A percentile compares a stretch with the other conserved stretches of the same genome.
Conservation (phyloP, 2,113 vertebrate genomes). For the Psammodynastes pulverulentus region DNA sequence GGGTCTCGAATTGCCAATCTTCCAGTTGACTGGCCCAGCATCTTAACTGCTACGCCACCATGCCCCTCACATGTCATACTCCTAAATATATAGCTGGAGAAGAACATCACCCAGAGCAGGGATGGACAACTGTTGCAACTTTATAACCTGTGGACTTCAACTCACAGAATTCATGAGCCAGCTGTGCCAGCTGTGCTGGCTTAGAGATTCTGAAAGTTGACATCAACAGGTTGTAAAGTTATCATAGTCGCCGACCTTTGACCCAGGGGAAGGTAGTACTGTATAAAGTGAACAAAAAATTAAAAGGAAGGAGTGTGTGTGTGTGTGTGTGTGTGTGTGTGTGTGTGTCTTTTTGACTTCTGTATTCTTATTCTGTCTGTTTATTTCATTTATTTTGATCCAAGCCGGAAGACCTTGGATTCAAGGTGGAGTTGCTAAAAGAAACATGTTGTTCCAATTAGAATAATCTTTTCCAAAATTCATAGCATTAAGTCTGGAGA, state of each 20-base stretch:
- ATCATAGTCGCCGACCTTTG: not conserved
- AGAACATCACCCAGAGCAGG: not conserved
- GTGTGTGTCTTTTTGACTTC: not conserved
- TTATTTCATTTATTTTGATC: not conserved
- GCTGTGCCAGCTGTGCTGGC: not conserved
- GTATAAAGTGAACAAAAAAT: not conserved
- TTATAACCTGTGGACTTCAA: not conserved
- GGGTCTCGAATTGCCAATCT: not conserved
- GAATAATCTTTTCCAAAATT: not conserved
- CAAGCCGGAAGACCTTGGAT: not conserved
- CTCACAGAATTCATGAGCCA: not conserved
- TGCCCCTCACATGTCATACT: not conserved
- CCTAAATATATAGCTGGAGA: not conserved
- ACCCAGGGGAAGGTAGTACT: not conserved
- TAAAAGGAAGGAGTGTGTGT: not conserved
- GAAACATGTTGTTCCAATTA: not conserved
- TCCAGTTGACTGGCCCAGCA: not conserved
- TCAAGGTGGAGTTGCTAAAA: not conserved
- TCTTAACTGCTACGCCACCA: not conserved
- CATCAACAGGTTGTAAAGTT: not conserved
- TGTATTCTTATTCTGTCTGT: not conserved
- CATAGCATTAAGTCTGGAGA: not conserved
- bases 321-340: not conserved
- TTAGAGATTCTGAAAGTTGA: not conserved
- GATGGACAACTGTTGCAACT: not conserved